phyloP scores from a whole-genome alignment of 2,113 vertebrate species.

The Cavia porcellus region DNA sequence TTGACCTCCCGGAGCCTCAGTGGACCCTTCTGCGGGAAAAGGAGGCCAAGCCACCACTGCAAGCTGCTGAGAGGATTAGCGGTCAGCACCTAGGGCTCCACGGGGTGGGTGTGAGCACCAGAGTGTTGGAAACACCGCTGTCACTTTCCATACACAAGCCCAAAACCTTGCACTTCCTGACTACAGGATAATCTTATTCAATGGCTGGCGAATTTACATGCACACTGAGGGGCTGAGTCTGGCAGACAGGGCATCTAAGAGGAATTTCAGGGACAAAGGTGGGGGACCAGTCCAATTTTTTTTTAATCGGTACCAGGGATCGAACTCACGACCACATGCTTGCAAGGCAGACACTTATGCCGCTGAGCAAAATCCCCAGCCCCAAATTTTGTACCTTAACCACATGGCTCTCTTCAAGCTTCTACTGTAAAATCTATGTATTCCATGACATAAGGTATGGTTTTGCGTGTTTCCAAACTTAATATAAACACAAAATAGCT shows the following conservation, averaged over 20 bases:
- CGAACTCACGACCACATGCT: no score
- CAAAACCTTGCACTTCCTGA: neutral
- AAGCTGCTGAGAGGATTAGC: neutral
- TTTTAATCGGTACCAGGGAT: no score
- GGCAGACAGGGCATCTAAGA: neutral
- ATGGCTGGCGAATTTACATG: neutral
- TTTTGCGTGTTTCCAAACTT: neutral
- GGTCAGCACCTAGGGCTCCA: neutral
- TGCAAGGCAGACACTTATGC: no score
- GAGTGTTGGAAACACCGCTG: neutral
- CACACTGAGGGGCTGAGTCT: neutral
- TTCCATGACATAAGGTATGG: neutral
- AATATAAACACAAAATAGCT: neutral
- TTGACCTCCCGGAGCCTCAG: neutral
- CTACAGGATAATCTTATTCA: neutral
- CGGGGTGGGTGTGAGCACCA: neutral
- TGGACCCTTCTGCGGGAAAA: neutral
- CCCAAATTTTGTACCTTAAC: neutral
- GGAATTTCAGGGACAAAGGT: neutral
- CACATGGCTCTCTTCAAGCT: neutral
- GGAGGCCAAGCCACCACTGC: neutral
- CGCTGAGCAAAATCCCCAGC: no score
- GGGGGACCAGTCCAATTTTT: neutral
- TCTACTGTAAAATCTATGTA: neutral
- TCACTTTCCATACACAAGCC: neutral